These are phyloP conservation scores for Heliangelus exortis DNA, from an alignment of 2,797 vertebrate genomes.

Conservation along the genomic window DNA sequence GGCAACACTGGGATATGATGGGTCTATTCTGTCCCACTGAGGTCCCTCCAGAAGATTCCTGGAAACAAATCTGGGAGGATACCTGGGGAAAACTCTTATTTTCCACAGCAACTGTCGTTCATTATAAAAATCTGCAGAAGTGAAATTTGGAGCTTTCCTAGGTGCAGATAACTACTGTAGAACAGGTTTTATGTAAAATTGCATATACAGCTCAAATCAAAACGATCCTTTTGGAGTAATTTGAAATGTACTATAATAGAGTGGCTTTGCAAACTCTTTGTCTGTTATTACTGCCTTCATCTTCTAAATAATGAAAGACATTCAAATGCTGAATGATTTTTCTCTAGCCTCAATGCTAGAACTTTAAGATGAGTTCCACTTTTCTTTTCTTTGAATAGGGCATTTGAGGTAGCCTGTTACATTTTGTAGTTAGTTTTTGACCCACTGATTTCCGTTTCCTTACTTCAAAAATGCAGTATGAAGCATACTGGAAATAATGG, in stretches of 20 bases:
- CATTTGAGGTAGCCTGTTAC: not conserved
- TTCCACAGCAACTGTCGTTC: not conserved
- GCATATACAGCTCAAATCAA: not conserved
- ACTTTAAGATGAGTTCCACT: constrained; percentile 1
- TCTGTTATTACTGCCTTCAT: not conserved
- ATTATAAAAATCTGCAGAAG: not conserved
- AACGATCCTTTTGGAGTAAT: not conserved
- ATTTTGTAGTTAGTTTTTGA: constrained; percentile 17
- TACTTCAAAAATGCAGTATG: not conserved
- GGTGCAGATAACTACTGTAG: not conserved
- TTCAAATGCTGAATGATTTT: constrained; percentile 30
- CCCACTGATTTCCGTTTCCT: not conserved
- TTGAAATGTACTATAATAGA: not conserved
- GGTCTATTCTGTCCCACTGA: not conserved
- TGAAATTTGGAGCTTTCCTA: not conserved
- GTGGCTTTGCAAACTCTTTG: constrained; percentile 9
- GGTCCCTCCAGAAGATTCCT: not conserved
- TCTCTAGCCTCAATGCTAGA: not conserved
- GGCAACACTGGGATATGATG: not conserved
- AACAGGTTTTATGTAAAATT: not conserved
- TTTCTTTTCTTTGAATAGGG: not conserved
- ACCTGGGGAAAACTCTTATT: not conserved
- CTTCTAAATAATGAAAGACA: constrained; percentile 35
- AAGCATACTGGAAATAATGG: not conserved
- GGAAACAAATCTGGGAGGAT: not conserved